Evolutionary conservation across 2,888 invertebrate genomes (phyloP).

Genomic region (Athalia cordata): DNA sequence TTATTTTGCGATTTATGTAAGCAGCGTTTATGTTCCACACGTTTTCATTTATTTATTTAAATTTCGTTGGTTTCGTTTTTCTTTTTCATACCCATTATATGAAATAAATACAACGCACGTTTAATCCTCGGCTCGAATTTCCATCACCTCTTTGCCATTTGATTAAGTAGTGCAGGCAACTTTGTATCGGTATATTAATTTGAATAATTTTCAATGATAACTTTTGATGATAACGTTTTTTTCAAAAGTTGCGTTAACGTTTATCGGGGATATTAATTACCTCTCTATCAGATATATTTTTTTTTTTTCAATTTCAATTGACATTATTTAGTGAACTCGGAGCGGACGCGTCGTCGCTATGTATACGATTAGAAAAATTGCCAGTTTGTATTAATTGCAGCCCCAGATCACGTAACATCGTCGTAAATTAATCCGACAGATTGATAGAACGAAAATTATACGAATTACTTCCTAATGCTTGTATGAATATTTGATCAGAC

Average conservation of each 20-base stretch:
- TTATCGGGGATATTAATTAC: too few relatives aligned
- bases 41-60: neutral
- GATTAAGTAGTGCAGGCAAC: too few relatives aligned
- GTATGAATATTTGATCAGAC: conserved; percentile 34
- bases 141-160: too few relatives aligned
- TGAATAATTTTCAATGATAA: too few relatives aligned
- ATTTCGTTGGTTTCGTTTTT: neutral
- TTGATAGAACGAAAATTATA: conserved; percentile 39
- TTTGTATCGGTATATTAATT: too few relatives aligned
- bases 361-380: neutral
- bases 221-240: too few relatives aligned
- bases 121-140: too few relatives aligned
- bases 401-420: conserved; percentile 33
- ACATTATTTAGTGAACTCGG: neutral
- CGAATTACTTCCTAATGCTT: conserved; percentile 34
- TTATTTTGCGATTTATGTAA: neutral
- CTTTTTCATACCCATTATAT: neutral
- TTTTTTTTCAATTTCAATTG: too few relatives aligned
- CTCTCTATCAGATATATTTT: too few relatives aligned
- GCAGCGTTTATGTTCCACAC: neutral
- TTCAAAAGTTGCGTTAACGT: too few relatives aligned
- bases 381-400: conserved; percentile 19
- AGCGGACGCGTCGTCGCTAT: neutral
- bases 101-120: too few relatives aligned
- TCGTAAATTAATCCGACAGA: conserved; percentile 39